Evolutionary conservation across 2,888 invertebrate genomes (phyloP), one percentile per base, ranked within the genome.

Genomic region (Steromphala cineraria): DNA sequence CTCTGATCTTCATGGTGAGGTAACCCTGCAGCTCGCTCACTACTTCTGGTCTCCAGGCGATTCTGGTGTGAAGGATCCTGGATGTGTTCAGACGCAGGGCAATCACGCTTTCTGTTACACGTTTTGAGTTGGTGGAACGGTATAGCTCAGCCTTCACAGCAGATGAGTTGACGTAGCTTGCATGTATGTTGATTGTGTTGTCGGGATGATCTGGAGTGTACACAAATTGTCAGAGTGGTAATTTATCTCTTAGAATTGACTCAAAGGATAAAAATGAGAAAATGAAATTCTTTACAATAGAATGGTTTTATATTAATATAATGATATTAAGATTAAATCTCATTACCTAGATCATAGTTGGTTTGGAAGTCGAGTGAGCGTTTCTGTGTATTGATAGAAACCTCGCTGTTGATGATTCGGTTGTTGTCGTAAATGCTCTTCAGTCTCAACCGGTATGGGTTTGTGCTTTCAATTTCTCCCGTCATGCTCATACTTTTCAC

Each of bases 1-100:
- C 52, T 36, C 24, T 21, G 24, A 75, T 19, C 53, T 53, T 52
- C 24, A 15, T 8, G n/a, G 53, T 53, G 21, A 75, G 21, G 53
- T 24, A 75, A 15, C 21, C 53, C 52, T 75, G 75, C 17, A 52
- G 19, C 21, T 75, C 53, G 13, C 1, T 21, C 8, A 75, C 53
- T 17, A 24, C 53, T 28, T 86, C 79, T 56, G 90, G 89, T 75
- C 89, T 86, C 90, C 90, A 91, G 62, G 82, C 81, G 15, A 90
- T 75, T 21, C 87, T 85, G 62, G 86, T 84, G 81, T 89, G 89
- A 0, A 91, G 83, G 8, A 89, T 81, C 31, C 87, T 81, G 31
- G 89, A 81, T 53, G 81, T 84, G 52, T 87, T 83, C 0, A 90
- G 85, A 10, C 85, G 82, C 7, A 86, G 78, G 10, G 82, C 56